These are phyloP conservation scores for Acomys russatus DNA, from an alignment of 2,797 vertebrate genomes.

Conservation along the genomic window DNA sequence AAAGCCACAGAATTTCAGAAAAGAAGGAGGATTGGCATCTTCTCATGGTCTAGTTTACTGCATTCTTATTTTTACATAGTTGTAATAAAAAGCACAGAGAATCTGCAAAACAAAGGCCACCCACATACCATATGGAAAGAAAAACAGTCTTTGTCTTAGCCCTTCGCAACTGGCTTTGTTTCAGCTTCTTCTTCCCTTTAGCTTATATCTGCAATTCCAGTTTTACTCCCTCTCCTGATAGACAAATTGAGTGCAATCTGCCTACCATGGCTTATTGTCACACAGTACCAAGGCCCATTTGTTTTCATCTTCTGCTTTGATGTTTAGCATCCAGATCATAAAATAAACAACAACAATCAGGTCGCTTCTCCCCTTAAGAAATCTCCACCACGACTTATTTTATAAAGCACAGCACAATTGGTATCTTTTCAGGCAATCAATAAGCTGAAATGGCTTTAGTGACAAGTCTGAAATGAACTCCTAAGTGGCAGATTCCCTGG, in stretches of 20 bases:
- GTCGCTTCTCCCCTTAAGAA: constrained; percentile 28
- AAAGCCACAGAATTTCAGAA: constrained; percentile 57
- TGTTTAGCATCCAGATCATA: constrained; percentile 58
- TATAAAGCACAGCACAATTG: constrained; percentile 49
- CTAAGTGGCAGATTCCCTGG: constrained; percentile 76
- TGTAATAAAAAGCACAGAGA: constrained; percentile 73
- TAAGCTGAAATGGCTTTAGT: constrained; percentile 67
- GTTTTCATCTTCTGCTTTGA: constrained; percentile 65
- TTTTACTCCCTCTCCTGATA: not conserved
- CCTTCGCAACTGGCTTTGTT: constrained; percentile 56
- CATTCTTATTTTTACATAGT: constrained; percentile 55
- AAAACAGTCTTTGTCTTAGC: constrained; percentile 56
- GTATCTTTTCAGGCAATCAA: constrained; percentile 69
- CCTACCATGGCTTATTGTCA: not conserved
- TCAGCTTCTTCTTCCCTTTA: constrained; percentile 15
- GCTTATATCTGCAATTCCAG: constrained; percentile 24
- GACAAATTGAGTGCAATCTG: constrained; percentile 57
- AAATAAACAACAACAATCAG: constrained; percentile 15
- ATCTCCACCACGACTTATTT: constrained; percentile 48
- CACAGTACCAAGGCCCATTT: not conserved
- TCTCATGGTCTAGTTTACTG: constrained; percentile 46
- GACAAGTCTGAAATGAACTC: constrained; percentile 79
- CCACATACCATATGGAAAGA: constrained; percentile 49
- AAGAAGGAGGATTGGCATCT: constrained; percentile 27
- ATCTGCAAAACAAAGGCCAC: constrained; percentile 71